Base-by-base conservation (phyloP, 2,113 vertebrate genomes). In the Pangasianodon gigas region DNA sequence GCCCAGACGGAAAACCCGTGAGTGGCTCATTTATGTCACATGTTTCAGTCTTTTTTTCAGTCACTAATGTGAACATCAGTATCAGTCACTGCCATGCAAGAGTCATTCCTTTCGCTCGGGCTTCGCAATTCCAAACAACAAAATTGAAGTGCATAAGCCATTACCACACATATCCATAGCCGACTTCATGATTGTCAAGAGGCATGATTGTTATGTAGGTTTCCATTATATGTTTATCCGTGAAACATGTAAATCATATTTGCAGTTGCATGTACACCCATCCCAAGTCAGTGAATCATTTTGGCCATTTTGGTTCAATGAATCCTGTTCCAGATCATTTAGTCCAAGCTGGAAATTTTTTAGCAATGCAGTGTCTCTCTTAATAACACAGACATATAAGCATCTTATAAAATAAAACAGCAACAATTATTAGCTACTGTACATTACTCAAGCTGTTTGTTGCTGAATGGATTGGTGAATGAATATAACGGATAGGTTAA, bases 1-100 rank as follows among this genome's bases (percentile, higher is more conserved):
- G 93, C 0, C 93, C 93, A 37, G 93, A 94, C 60, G 93, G 93
- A 62, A 94, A 94, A 89, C 93, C 93, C 88, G 92, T 93, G 88
- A 91, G 93, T 92, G 87, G 3, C 8, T 65, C 18, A 75, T 51
- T 77, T 18, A 37, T 62, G 26, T 51, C 44, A 11, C 2, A 26
- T 32, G 7, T 56, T 32, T 52, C 3, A 0, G 79, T 2, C 7
- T 7, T 56, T 37, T 82, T 37, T 80, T 13, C 32, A 32, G 32
- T 21, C 19, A 41, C 19, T 84, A 58, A 84, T 4, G 10, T 24
- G 54, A 58, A 18, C 51, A 56, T 82, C 29, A 32, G 29, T 3
- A 19, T 81, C 48, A 32, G 79, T 16, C 77, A 80, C 29, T 26
- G 11, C 1, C 10, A 79, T 79, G 44, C 75, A 48, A 1, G 1